Percentiles rank a stretch among this genome's conserved stretches.
Conservation (phyloP, 2,113 vertebrate genomes). For the Poeciliopsis occidentalis region DNA sequence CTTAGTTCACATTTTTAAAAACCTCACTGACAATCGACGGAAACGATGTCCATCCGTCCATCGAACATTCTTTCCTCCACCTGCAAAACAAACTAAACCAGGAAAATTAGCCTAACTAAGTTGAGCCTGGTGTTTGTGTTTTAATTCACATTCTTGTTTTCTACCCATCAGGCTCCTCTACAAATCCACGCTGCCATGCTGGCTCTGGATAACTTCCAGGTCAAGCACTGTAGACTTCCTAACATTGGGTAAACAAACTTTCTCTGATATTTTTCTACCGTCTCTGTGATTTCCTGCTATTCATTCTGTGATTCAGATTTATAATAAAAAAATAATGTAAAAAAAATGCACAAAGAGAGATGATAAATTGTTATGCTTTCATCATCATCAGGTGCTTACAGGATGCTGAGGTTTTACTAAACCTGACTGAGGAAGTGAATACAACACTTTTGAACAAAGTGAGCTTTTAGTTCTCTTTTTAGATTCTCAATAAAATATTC, state of each 20-base stretch:
- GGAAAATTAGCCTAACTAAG: too few relatives aligned
- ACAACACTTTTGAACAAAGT: constrained; percentile 87
- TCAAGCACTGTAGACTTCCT: constrained; percentile 85
- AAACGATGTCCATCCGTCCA: too few relatives aligned
- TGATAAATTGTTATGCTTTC: constrained; percentile 22
- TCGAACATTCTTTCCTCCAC: background rate
- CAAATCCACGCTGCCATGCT: constrained; percentile 92
- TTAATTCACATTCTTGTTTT: background rate
- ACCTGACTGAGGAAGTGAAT: constrained; percentile 84
- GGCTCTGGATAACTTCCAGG: constrained; percentile 90
- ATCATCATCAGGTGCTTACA: constrained; percentile 85
- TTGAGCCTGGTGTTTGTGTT: background rate
- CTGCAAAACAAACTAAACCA: background rate
- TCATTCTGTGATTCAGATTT: background rate
- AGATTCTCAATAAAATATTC: too few relatives aligned
- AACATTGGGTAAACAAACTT: constrained; percentile 84
- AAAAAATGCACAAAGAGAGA: background rate
- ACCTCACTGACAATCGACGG: background rate
- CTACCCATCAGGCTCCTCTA: constrained; percentile 83
- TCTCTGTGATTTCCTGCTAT: background rate
- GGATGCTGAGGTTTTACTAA: constrained; percentile 89
- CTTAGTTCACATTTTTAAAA: background rate
- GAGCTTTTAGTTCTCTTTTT: constrained; percentile 42
- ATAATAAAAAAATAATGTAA: background rate
- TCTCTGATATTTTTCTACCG: background rate